Percentiles rank a stretch among this genome's conserved stretches.
phyloP scores from a whole-genome alignment of 2,888 invertebrate genomes.

The Habroteleia sp. region DNA sequence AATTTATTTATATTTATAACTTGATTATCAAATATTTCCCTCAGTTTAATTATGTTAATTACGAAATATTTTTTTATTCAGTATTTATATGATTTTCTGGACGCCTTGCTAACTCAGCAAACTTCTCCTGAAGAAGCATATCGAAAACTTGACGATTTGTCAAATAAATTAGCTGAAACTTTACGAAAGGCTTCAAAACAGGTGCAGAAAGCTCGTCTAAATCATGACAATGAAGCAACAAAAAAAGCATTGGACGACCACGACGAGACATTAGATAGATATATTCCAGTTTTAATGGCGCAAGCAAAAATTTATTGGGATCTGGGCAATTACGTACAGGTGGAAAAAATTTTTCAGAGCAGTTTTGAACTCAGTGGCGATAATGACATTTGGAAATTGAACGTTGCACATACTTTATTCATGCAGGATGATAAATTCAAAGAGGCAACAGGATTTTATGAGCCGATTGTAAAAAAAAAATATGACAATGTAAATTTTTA shows the following conservation, averaged over 20 bases:
- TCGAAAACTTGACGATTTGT: constrained; percentile 96
- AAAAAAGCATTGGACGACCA: constrained; percentile 95
- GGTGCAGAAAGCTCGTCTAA: constrained; percentile 94
- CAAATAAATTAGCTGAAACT: constrained; percentile 93
- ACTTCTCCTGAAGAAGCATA: constrained; percentile 98
- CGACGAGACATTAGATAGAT: constrained; percentile 94
- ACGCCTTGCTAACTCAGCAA: constrained; percentile 98
- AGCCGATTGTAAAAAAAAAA: constrained; percentile 97
- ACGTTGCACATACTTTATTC: constrained; percentile 98
- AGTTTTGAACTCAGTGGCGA: constrained; percentile 99
- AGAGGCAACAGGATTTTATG: constrained; percentile 98
- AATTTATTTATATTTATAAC: neutral
- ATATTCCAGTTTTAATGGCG: constrained; percentile 99
- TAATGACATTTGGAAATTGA: constrained; percentile 97
- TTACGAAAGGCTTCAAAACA: constrained; percentile 95
- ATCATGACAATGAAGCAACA: constrained; percentile 93
- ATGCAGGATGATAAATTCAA: constrained; percentile 99
- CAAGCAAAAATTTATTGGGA: constrained; percentile 99
- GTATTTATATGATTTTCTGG: constrained; percentile 97
- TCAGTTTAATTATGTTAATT: neutral
- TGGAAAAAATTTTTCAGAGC: constrained; percentile 97
- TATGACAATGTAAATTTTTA: constrained; percentile 89
- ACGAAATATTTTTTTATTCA: constrained; percentile 71
- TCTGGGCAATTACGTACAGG: constrained; percentile 95
- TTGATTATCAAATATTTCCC: too few species aligned